A percentile compares a stretch with the other conserved stretches of the same genome.
These are phyloP conservation scores for Erebia aethiops DNA, from an alignment of 2,888 invertebrate genomes.

Conservation along the genomic window DNA sequence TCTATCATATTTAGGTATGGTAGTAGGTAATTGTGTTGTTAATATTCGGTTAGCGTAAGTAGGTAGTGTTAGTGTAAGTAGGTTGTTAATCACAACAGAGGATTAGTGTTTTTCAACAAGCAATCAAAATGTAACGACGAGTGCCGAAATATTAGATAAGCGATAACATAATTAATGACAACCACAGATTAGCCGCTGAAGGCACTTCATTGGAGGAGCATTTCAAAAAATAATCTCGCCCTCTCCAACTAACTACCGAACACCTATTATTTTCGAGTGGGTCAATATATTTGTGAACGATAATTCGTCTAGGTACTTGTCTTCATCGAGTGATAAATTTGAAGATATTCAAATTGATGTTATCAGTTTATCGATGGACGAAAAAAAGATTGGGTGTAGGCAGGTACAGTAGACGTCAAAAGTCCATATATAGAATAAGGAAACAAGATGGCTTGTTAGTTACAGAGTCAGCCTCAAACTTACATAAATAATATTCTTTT, in stretches of 20 bases:
- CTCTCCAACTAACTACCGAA: slow-evolving; percentile 75
- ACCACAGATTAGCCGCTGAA: slow-evolving; percentile 75
- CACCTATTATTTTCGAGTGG: slow-evolving; percentile 77
- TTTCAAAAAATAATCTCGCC: slow-evolving; percentile 80
- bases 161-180: slow-evolving; percentile 83
- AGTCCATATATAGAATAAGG: no score
- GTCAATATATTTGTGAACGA: slow-evolving; percentile 71
- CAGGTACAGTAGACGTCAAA: no score
- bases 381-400: background rate
- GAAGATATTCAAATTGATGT: slow-evolving; percentile 37
- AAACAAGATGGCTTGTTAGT: no score
- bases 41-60: background rate
- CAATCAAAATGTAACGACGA: slow-evolving; percentile 63
- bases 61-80: slow-evolving; percentile 31
- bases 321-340: slow-evolving; percentile 40
- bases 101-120: slow-evolving; percentile 52
- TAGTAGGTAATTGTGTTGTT: background rate
- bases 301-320: slow-evolving; percentile 53
- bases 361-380: slow-evolving; percentile 28
- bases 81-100: slow-evolving; percentile 38
- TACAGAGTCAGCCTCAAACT: no score
- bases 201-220: slow-evolving; percentile 80
- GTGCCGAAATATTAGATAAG: slow-evolving; percentile 78
- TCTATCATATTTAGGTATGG: background rate
- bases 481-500: no score